These are phyloP conservation scores for Galeruca laticollis DNA, from an alignment of 2,888 invertebrate genomes.

Conservation along the genomic window DNA sequence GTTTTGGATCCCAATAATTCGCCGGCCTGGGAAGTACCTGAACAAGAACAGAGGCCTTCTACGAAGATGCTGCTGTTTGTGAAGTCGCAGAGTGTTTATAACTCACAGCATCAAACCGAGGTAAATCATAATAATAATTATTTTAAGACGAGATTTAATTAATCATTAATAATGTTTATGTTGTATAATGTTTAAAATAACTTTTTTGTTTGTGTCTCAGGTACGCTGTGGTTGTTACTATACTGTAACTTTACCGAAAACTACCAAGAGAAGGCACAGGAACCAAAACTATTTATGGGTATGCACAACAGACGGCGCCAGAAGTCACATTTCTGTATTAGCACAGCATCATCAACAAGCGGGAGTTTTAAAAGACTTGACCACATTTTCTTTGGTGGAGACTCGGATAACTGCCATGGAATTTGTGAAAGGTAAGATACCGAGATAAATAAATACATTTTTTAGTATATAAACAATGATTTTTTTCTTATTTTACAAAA, in stretches of 20 bases:
- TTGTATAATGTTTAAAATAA: background rate
- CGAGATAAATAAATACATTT: no score
- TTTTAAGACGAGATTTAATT: no score
- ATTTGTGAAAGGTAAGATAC: constrained; percentile 77
- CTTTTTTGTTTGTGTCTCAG: constrained; percentile 65
- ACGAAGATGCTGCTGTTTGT: constrained; percentile 94
- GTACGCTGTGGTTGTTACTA: constrained; percentile 93
- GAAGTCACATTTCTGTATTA: constrained; percentile 83
- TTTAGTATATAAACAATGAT: no score
- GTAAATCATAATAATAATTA: constrained; percentile 66
- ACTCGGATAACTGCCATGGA: constrained; percentile 86
- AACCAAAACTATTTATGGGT: constrained; percentile 91
- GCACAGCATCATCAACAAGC: constrained; percentile 80
- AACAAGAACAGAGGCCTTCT: constrained; percentile 82
- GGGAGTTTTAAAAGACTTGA: constrained; percentile 79
- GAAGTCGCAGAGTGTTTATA: constrained; percentile 87
- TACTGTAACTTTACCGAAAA: constrained; percentile 74
- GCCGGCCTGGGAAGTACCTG: constrained; percentile 92
- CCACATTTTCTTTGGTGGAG: constrained; percentile 83
- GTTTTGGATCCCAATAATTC: constrained; percentile 90
- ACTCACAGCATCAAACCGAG: constrained; percentile 88
- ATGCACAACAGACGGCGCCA: constrained; percentile 84
- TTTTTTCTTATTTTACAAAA: no score
- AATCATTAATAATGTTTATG: no score
- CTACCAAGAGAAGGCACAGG: constrained; percentile 73